Evolutionary conservation across 2,797 vertebrate species (phyloP), one percentile per base, ranked within the genome.

Genomic region (Pachyuromys duprasi): DNA sequence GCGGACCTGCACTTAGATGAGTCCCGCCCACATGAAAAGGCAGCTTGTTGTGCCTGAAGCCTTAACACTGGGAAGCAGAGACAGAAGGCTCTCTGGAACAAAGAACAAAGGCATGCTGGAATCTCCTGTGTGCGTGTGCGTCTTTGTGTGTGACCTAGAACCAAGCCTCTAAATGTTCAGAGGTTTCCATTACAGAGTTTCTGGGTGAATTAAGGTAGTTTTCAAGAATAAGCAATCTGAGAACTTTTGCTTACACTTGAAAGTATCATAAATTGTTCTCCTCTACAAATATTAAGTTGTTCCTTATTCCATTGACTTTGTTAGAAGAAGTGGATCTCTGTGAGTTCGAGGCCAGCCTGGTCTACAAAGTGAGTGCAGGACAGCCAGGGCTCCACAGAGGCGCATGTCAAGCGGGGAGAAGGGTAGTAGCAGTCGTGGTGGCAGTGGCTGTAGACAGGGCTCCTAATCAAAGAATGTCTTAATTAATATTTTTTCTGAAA

Each of bases 221-320:
- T 42, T 36, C 24, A 65, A 63, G 36, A n/a, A 88, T 49, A 42
- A 31, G 8, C 26, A 89, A 13, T 81, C 11, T 57, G 36, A 76
- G 53, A 92, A 17, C 4, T 4, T 62, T 82, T 95, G 55, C 24
- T 94, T 60, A 93, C 45, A 79, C 60, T 20, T 89, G 13, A 78
- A 96, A 80, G 28, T 63, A 84, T 81, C 42, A 63, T 84, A 88
- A 92, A 67, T 96, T 94, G 0, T 62, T 97, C 94, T 81, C 20
- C 82, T 74, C 76, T 79, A 69, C 78, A 95, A 79, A 81, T 53
- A 79, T 6, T 65, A 15, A 8, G 5, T 83, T 94, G 24, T 26
- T 94, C 15, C 55, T 55, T 94, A 86, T 39, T 93, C 57, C 24
- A 6, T 82, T 96, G 33, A 4, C 75, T 94, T 17, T 83, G 1